Evolutionary conservation across 2,888 invertebrate genomes (phyloP).

Genomic region (Baronia brevicornis): DNA sequence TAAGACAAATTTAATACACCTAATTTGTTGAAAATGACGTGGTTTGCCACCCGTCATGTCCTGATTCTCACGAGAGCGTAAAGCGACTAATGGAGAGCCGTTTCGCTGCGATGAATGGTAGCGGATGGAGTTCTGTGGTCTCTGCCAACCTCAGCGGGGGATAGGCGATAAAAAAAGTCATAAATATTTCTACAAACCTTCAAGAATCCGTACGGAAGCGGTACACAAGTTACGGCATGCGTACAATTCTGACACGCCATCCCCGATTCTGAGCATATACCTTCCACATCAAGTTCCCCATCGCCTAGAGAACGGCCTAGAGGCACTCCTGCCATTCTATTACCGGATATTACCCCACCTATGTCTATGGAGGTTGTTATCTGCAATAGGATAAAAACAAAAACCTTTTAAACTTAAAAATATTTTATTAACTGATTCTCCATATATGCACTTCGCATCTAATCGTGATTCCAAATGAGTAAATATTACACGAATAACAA

Average conservation of each 20-base stretch:
- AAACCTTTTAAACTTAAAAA: not conserved
- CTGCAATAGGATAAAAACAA: constrained; percentile 27
- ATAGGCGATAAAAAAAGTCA: too few relatives aligned
- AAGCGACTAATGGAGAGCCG: too few relatives aligned
- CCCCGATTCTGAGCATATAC: constrained; percentile 49
- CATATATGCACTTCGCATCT: too few relatives aligned
- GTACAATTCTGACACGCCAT: constrained; percentile 58
- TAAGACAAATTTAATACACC: too few relatives aligned
- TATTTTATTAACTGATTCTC: constrained; percentile 1
- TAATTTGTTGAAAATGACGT: too few relatives aligned
- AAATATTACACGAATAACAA: too few relatives aligned
- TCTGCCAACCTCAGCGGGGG: too few relatives aligned
- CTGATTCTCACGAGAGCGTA: too few relatives aligned
- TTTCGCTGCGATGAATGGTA: too few relatives aligned
- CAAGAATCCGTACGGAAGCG: constrained; percentile 55
- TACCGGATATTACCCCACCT: constrained; percentile 51
- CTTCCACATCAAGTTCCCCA: constrained; percentile 60
- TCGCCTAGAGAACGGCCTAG: constrained; percentile 50
- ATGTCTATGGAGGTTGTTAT: constrained; percentile 47
- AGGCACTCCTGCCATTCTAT: constrained; percentile 58
- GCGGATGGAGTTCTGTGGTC: too few relatives aligned
- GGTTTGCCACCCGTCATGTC: too few relatives aligned
- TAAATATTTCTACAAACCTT: constrained; percentile 35
- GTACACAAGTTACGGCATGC: constrained; percentile 48
- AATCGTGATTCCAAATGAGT: too few relatives aligned